Base-by-base conservation (phyloP, 2,797 vertebrate species). In the Phoxinus dragarum region DNA sequence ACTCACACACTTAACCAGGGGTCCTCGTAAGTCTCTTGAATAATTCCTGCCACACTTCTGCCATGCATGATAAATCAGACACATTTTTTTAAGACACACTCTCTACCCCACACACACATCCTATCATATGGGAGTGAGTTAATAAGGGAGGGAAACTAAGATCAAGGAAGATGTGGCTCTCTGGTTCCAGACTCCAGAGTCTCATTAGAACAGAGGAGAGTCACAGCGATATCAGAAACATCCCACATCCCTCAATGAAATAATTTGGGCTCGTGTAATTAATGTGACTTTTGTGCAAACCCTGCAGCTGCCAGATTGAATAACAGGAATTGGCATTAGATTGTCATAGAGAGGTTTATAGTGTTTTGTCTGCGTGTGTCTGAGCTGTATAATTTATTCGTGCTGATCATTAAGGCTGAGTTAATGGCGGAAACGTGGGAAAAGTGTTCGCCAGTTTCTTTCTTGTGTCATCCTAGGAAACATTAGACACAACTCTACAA, bases 141-240 rank as follows among this genome's bases (percentile, higher is more conserved):
- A 89, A 87, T 84, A 87, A 87, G 77, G 47, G 77, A 87, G 42
- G 34, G 52, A 84, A 21, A 54, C 59, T 67, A 79, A 74, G 71
- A 84, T 87, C 85, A 86, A 81, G 83, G 71, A 81, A 66, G 56
- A 42, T 71, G 69, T 77, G 59, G 59, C 67, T 77, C 82, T 88
- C 54, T 64, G 76, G 76, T 56, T 82, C 47, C 80, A 74, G 80
- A 84, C 84, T 88, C 84, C 40, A 87, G 88, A 82, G 80, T 73
- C 81, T 87, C 71, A 89, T 85, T 89, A 80, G 84, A 85, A 73
- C 68, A 80, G 84, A 80, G 42, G 42, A 80, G 67, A 85, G 67
- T 85, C 84, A 64, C 67, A 61, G 76, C 19, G 71, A 73, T 77
- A 80, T 80, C 84, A 66, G 84, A 85, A 80, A 61, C 68, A 61